Conservation (phyloP, 2,797 vertebrate species). For the Meriones psammophilus region DNA sequence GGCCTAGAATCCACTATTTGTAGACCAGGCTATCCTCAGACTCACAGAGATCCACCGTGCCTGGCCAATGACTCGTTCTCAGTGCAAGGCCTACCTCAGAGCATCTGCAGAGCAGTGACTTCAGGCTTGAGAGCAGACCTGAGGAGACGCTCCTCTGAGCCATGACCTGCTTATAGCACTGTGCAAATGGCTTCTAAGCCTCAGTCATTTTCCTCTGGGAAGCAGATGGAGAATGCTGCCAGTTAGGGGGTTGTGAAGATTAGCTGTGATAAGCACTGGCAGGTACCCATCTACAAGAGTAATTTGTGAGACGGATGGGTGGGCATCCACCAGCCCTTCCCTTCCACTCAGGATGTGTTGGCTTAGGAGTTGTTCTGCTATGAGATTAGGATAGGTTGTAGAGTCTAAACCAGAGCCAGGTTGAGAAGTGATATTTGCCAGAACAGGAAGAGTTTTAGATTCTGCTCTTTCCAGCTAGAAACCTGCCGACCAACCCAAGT, state of each 20-base stretch:
- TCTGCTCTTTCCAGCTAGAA: conserved; percentile 35
- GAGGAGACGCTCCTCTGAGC: neutral
- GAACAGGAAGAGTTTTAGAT: conserved; percentile 14
- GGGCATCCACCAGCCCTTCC: neutral
- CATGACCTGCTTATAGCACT: neutral
- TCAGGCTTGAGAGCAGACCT: neutral
- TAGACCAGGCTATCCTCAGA: neutral
- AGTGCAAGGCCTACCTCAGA: neutral
- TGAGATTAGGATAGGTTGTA: neutral
- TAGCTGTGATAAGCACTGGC: neutral
- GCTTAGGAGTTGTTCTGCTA: neutral
- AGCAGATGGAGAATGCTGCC: neutral
- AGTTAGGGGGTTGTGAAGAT: neutral
- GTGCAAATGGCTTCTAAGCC: neutral
- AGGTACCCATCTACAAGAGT: neutral
- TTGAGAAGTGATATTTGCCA: neutral
- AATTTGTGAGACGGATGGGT: neutral
- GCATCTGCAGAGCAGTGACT: neutral
- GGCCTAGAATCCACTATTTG: neutral
- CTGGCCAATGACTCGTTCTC: neutral
- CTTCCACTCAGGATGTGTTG: neutral
- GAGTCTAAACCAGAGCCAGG: neutral
- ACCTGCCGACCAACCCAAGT: neutral
- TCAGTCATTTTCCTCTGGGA: conserved; percentile 41
- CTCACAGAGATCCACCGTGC: neutral